phyloP scores from a whole-genome alignment of 2,888 invertebrate genomes.

The Trichopoda pennipes region DNA sequence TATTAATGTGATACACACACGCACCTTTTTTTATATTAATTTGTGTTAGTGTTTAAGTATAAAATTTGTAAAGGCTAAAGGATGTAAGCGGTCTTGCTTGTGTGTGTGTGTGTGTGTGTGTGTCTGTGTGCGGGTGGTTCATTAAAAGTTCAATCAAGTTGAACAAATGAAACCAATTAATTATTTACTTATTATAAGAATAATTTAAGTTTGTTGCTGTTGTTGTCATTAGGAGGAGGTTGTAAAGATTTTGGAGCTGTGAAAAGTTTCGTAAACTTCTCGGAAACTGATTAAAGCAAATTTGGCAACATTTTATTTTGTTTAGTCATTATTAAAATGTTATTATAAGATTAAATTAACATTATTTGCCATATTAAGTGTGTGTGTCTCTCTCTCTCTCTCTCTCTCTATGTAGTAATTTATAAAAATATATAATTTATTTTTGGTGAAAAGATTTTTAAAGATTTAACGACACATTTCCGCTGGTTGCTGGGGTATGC shows the following conservation, averaged over 20 bases:
- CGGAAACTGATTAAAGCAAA: neutral
- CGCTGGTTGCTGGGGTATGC: too few relatives aligned
- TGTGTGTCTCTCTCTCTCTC: too few relatives aligned
- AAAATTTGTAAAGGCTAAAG: neutral
- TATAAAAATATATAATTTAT: too few relatives aligned
- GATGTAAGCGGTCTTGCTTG: neutral
- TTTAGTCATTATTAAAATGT: constrained; percentile 4
- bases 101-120: neutral
- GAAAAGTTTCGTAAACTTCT: neutral
- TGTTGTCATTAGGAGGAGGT: too few relatives aligned
- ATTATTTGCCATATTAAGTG: neutral
- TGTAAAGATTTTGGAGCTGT: neutral
- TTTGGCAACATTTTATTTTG: constrained; percentile 15
- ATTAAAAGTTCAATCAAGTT: constrained; percentile 51
- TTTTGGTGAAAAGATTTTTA: too few relatives aligned
- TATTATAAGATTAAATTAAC: neutral
- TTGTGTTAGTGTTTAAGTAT: neutral
- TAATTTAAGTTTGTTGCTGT: constrained; percentile 12
- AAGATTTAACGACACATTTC: too few relatives aligned
- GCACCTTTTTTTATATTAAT: neutral
- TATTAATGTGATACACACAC: neutral
- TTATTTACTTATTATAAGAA: constrained; percentile 50
- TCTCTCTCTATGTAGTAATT: too few relatives aligned
- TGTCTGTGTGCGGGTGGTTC: neutral
- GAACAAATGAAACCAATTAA: constrained; percentile 63